Evolutionary conservation across 2,888 invertebrate genomes (phyloP).

Genomic region (Phorcus lineatus): DNA sequence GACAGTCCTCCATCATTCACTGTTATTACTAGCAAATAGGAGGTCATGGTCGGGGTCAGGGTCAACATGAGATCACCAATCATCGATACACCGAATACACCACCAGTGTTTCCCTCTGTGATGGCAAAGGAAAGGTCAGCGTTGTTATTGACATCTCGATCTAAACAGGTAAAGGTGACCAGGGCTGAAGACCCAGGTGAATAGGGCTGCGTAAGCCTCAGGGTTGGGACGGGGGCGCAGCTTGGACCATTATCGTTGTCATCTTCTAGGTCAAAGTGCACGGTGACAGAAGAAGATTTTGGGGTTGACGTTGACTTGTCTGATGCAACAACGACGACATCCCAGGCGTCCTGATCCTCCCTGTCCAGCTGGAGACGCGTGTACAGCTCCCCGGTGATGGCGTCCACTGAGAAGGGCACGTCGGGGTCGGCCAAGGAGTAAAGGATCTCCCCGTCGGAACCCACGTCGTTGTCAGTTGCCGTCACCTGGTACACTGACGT

Average conservation of each 20-base stretch:
- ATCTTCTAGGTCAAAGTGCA: slow-evolving; percentile 46
- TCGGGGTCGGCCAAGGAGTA: slow-evolving; percentile 36
- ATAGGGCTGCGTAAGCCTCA: slow-evolving; percentile 43
- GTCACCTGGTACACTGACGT: slow-evolving; percentile 41
- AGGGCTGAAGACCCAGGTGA: slow-evolving; percentile 28
- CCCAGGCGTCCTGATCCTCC: slow-evolving; percentile 39
- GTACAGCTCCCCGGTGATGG: slow-evolving; percentile 38
- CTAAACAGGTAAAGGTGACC: slow-evolving; percentile 38
- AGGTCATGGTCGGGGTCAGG: slow-evolving; percentile 22
- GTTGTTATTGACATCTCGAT: slow-evolving; percentile 47
- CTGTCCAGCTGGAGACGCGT: slow-evolving; percentile 45
- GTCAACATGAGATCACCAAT: slow-evolving; percentile 39
- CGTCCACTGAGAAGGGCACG: slow-evolving; percentile 26
- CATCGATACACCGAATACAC: slow-evolving; percentile 34
- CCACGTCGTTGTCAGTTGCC: slow-evolving; percentile 53
- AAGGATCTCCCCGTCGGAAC: slow-evolving; percentile 45
- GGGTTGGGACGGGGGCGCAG: slow-evolving; percentile 43
- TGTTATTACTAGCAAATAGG: slow-evolving; percentile 41
- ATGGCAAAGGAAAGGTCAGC: slow-evolving; percentile 41
- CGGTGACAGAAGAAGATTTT: slow-evolving; percentile 36
- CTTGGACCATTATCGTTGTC: slow-evolving; percentile 56
- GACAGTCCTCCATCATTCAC: slow-evolving; percentile 47
- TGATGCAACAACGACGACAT: slow-evolving; percentile 37
- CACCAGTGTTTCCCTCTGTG: slow-evolving; percentile 34
- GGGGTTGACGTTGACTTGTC: slow-evolving; percentile 41